Base-by-base conservation (phyloP, 2,113 vertebrate genomes). In the Nerophis ophidion region DNA sequence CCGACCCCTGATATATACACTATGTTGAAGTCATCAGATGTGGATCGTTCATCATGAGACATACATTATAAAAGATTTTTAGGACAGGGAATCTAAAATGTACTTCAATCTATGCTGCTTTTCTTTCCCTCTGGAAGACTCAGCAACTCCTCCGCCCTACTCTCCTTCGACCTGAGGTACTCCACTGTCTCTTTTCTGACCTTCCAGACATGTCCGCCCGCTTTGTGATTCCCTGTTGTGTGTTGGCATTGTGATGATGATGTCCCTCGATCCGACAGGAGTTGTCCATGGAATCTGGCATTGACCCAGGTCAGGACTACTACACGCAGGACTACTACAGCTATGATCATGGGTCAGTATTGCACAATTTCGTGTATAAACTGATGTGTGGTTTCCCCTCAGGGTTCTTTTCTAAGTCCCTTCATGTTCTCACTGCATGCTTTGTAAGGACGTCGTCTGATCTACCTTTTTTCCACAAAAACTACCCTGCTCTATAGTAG, bases 291-390 rank as follows among this genome's bases (percentile, higher is more conserved):
- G 97, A 98, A 74, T 98, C 95, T 69, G 95, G 95, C 77, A 98
- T 98, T 70, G 95, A 98, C 83, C 95, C 95, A 54, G 95, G 95
- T n/a, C 95, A 98, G 83, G 95, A 98, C 65, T 97, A 95, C 85
- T 96, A 94, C 69, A 92, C 93, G 60, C 95, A 96, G 81, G 95
- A 98, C 86, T 98, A 98, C 86, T 99, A 98, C 91, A 95, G 92
- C 90, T 99, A 97, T 70, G 95, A 99, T 34, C 95, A 95, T 1
- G 95, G 97, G 97, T 99, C 82, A 83, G 87, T 90, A 61, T n/a
- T 0, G 35, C 8, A 36, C 16, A 2, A 47, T 33, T 48, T 9
- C 6, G 2, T 4, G n/a, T 2, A 12, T 4, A 40, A 7, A 17
- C 12, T 42, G 4, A 7, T n/a, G 9, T 42, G 40, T 44, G 36